A percentile compares a stretch with the other conserved stretches of the same genome.
Evolutionary conservation across 2,888 invertebrate genomes (phyloP).

Genomic region (Limenitis camilla): DNA sequence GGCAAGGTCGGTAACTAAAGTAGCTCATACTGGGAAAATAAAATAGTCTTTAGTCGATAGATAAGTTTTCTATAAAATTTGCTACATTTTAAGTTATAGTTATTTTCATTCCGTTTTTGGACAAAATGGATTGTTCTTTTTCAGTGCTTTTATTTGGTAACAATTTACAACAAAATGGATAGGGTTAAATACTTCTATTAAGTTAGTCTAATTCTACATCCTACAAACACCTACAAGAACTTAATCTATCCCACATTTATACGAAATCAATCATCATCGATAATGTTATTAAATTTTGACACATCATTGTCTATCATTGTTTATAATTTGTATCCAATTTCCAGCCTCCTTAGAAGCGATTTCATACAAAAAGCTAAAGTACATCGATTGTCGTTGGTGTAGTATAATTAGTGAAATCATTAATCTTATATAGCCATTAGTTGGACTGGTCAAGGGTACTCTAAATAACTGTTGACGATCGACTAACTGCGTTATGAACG

Average conservation of each 20-base stretch:
- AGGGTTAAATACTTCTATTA: too few relatives aligned
- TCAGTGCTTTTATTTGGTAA: too few relatives aligned
- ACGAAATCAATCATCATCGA: neutral
- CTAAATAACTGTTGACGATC: slow-evolving; percentile 65
- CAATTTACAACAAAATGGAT: too few relatives aligned
- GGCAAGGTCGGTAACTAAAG: too few relatives aligned
- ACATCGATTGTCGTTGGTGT: slow-evolving; percentile 63
- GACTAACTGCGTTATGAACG: slow-evolving; percentile 14
- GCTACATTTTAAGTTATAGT: too few relatives aligned
- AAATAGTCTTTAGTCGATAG: too few relatives aligned
- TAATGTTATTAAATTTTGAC: slow-evolving; percentile 6
- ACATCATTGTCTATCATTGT: slow-evolving; percentile 2
- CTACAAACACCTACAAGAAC: too few relatives aligned
- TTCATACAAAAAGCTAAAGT: slow-evolving; percentile 28
- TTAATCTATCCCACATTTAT: too few relatives aligned
- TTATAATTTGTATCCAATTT: slow-evolving; percentile 7
- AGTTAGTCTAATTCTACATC: too few relatives aligned
- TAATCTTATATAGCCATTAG: slow-evolving; percentile 66
- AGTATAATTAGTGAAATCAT: slow-evolving; percentile 70
- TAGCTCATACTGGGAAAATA: too few relatives aligned
- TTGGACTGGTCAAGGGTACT: slow-evolving; percentile 58
- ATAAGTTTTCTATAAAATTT: neutral
- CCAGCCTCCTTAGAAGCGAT: slow-evolving; percentile 11
- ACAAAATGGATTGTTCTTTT: too few relatives aligned
- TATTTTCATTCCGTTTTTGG: too few relatives aligned